phyloP scores from a whole-genome alignment of 2,113 vertebrate genomes.

The Phalacrocorax pelagicus region DNA sequence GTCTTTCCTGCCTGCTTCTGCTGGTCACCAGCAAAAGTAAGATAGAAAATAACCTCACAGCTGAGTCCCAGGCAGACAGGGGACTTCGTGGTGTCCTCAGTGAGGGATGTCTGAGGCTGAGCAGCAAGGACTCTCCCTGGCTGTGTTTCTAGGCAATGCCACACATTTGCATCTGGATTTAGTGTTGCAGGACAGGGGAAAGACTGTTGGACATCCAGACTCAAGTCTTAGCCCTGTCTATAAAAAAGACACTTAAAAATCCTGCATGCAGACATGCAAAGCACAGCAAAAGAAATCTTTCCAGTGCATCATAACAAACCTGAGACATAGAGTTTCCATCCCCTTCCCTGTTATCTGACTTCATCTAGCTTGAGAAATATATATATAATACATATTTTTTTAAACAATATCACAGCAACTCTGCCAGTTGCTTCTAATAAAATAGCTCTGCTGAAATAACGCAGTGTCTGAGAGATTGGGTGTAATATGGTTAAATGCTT shows the following conservation, averaged over 20 bases:
- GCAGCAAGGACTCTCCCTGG: background rate
- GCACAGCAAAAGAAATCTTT: background rate
- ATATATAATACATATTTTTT: conserved; percentile 14
- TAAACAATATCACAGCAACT: conserved; percentile 26
- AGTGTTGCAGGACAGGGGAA: background rate
- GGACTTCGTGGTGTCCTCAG: background rate
- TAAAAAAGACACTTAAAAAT: conserved; percentile 13
- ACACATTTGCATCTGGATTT: background rate
- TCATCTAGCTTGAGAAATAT: background rate
- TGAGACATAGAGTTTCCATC: background rate
- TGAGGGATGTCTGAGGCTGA: background rate
- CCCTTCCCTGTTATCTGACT: background rate
- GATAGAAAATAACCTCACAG: background rate
- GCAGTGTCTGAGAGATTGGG: conserved; percentile 69
- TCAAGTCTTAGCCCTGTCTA: background rate
- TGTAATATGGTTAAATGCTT: conserved; percentile 82
- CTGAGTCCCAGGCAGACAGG: background rate
- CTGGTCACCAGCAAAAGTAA: background rate
- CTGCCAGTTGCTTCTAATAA: conserved; percentile 64
- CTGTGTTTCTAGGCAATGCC: background rate
- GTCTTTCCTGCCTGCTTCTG: background rate
- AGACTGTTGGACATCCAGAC: background rate
- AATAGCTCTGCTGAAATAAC: conserved; percentile 76
- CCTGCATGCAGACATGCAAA: background rate
- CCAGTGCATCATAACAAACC: background rate